These are phyloP conservation scores for Onychostoma macrolepis DNA, from an alignment of 2,113 vertebrate species.

Conservation along the genomic window DNA sequence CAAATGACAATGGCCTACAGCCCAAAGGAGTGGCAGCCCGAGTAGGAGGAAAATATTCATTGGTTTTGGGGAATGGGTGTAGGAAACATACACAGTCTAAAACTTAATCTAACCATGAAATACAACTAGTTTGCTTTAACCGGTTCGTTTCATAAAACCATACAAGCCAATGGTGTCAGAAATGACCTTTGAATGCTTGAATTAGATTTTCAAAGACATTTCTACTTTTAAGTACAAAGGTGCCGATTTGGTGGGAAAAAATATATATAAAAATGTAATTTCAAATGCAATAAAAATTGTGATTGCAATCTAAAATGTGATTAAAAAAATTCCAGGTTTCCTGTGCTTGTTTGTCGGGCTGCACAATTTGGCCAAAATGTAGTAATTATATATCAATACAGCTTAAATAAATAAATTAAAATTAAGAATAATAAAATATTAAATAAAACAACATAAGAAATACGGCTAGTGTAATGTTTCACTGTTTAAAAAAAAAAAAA, in stretches of 20 bases:
- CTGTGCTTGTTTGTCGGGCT: too few species aligned
- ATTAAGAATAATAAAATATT: too few species aligned
- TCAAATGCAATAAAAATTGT: too few species aligned
- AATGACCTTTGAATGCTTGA: not conserved
- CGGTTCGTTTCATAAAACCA: not conserved
- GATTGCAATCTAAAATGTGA: not conserved
- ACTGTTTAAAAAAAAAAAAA: too few species aligned
- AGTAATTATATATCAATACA: too few species aligned
- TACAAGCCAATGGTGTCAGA: not conserved
- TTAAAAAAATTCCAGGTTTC: too few species aligned
- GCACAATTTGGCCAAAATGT: too few species aligned
- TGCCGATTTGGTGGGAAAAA: too few species aligned
- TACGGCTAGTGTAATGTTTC: too few species aligned
- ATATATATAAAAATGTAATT: too few species aligned
- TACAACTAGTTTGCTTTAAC: not conserved
- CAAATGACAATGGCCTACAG: slow-evolving; percentile 53
- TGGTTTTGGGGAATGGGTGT: not conserved
- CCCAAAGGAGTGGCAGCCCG: not conserved
- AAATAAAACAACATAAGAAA: too few species aligned
- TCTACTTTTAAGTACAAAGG: not conserved
- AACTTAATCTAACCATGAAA: not conserved
- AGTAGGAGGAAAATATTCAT: not conserved
- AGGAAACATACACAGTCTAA: not conserved
- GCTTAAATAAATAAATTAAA: too few species aligned
- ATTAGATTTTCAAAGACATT: not conserved